Base-by-base conservation (phyloP, 2,113 vertebrate genomes). In the Vireo altiloquus region DNA sequence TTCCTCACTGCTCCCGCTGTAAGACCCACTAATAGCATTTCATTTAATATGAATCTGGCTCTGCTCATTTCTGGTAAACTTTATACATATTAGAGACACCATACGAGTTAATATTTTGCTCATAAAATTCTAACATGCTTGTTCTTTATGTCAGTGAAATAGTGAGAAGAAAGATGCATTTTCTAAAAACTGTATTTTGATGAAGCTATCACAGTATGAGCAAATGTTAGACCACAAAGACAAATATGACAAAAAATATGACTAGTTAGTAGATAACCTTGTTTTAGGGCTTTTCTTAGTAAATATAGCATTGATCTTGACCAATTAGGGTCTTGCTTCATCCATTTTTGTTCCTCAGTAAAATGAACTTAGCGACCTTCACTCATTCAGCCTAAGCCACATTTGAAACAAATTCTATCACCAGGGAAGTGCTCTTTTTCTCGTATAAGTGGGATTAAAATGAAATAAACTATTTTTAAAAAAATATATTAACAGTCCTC, bases 11-110 rank as follows among this genome's bases (percentile, higher is more conserved):
- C 76, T 93, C 47, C 60, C 0, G 15, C 54, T 2, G 5, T 92
- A 95, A 97, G 86, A 92, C 49, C 23, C 72, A 65, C 66, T 96
- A 95, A 94, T 80, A 90, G 50, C 46, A 69, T 87, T 91, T 94
- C 61, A 70, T 86, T 95, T 92, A 90, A 82, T 75, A 84, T 2
- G 1, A 85, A 78, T 72, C 86, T 54, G 89, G 60, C 64, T 95
- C 69, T 56, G 35, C 89, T 96, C 27, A 74, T 86, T 94, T 88
- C 59, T 63, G 28, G 66, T 61, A 78, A 91, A 88, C 74, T 96
- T 94, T 75, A 93, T 72, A 63, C 68, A 53, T 60, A 39, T 60
- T 85, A 92, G 56, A 46, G 80, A 78, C 47, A 72, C 24, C 61
- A 27, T n/a, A 53, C 1, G 14, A 72, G 79, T 82, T 70, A 76